Evolutionary conservation across 2,113 vertebrate species (phyloP), one percentile per base, ranked within the genome.

Genomic region (Phalacrocorax brasilianus): DNA sequence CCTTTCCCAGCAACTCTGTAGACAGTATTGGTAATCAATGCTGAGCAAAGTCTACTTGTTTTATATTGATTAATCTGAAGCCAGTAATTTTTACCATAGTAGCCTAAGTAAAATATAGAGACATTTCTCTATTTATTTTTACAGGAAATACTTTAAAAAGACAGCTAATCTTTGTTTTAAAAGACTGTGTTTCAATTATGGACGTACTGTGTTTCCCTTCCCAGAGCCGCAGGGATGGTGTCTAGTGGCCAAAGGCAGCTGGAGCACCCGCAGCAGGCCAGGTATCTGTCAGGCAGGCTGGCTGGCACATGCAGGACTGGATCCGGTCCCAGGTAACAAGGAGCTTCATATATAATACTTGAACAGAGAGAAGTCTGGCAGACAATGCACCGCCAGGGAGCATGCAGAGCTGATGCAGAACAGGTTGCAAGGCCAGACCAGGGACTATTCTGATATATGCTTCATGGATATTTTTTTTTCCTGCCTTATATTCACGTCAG

Each of bases 281-380:
- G 89, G 70, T 1, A 74, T 55, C n/a, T 30, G 67, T 12, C 55
- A 38, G 62, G 47, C 68, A 56, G 30, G 45, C 35, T 20, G 85
- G 58, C 26, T 53, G 66, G 50, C 68, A 56, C 59, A 19, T n/a
- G 61, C 65, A 82, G 59, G 44, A 19, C 74, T 59, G 74, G 61
- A 19, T 12, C 58, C 30, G 38, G 13, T 9, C 38, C 74, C 78
- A 65, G 33, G 20, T 65, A 42, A 47, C 16, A 14, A 28, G 23
- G 38, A 79, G 20, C 23, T 32, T 30, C 49, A 59, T 1, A 4
- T 1, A 4, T 2, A 75, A 42, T 3, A 20, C 56, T 1, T 32
- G 14, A 75, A 53, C 40, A 68, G 2, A 11, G 24, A 32, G 47
- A 80, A 33, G 27, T 4, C 38, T 74, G 91, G 65, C 49, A 66